Conservation (phyloP, 2,113 vertebrate genomes). For the Carettochelys insculpta region DNA sequence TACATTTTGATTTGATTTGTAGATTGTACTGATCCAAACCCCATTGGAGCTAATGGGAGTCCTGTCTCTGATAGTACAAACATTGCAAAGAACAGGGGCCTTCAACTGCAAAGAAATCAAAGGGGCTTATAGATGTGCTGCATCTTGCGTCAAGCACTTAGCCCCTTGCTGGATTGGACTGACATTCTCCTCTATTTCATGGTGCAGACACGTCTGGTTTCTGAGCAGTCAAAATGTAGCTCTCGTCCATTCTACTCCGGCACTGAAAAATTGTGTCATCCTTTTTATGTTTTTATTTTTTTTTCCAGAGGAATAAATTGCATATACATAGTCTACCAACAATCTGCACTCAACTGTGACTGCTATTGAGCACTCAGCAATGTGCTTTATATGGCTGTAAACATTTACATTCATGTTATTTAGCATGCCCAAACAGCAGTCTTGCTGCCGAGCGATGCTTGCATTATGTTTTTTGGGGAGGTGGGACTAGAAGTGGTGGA, state of each 20-base stretch:
- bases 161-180: accelerated
- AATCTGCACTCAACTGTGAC: conserved; percentile 3
- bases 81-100: background rate
- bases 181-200: accelerated
- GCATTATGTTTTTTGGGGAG: background rate
- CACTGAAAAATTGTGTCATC: background rate
- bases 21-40: background rate
- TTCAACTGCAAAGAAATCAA: background rate
- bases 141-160: background rate
- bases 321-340: background rate
- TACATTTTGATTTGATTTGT: background rate
- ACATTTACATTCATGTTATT: conserved; percentile 55
- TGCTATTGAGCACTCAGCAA: background rate
- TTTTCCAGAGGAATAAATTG: conserved; percentile 31
- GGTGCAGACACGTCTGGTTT: background rate
- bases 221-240: background rate
- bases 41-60: background rate
- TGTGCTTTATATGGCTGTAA: conserved; percentile 21
- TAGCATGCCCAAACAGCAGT: conserved; percentile 32
- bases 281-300: background rate
- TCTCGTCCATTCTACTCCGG: background rate
- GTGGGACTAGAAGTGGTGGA: conserved; percentile 16
- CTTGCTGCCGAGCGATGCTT: background rate
- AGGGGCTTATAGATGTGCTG: background rate
- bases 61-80: background rate